Percentiles rank a stretch among this genome's conserved stretches.
Conservation (phyloP, 2,888 invertebrate species). For the Eremobia ochroleuca region DNA sequence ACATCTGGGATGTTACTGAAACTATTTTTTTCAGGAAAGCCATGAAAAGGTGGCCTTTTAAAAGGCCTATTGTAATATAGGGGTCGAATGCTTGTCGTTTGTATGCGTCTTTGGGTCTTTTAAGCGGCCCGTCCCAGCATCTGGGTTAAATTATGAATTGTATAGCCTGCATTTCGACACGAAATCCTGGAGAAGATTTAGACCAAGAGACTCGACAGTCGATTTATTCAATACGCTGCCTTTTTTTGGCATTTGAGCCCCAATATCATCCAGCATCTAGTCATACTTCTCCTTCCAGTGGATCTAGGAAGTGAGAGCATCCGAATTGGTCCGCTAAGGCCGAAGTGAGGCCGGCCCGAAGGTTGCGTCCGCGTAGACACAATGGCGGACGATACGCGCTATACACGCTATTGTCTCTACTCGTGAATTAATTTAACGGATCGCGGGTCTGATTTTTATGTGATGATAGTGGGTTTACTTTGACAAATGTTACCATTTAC, state of each 20-base stretch:
- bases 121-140: too few relatives aligned
- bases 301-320: slow-evolving; percentile 68
- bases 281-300: slow-evolving; percentile 22
- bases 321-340: slow-evolving; percentile 61
- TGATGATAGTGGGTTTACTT: background rate
- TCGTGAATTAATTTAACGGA: slow-evolving; percentile 62
- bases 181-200: background rate
- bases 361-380: slow-evolving; percentile 60
- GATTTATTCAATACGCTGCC: background rate
- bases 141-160: background rate
- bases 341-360: slow-evolving; percentile 60
- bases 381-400: slow-evolving; percentile 56
- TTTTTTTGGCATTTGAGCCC: too few relatives aligned
- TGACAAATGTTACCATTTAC: background rate
- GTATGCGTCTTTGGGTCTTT: too few relatives aligned
- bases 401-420: slow-evolving; percentile 48
- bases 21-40: too few relatives aligned
- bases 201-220: background rate
- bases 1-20: too few relatives aligned
- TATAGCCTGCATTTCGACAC: too few relatives aligned
- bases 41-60: too few relatives aligned
- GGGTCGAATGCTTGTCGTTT: too few relatives aligned
- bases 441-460: slow-evolving; percentile 29
- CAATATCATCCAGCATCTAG: background rate
- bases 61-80: too few relatives aligned